These are phyloP conservation scores for Andrena trimmerana DNA, from an alignment of 2,888 invertebrate species.

Conservation along the genomic window DNA sequence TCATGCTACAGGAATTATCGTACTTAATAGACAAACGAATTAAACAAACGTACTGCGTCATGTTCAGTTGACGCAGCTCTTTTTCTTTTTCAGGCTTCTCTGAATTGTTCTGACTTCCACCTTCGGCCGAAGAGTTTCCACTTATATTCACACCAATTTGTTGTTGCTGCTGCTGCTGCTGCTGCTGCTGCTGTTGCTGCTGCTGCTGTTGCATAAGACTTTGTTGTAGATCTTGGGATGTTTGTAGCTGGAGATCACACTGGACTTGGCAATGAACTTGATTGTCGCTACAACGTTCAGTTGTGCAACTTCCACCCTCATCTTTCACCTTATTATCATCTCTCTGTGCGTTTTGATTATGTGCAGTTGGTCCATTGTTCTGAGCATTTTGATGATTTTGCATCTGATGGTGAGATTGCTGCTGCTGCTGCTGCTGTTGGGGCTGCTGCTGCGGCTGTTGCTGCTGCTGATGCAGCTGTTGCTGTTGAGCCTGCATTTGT, in stretches of 20 bases:
- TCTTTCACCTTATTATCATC: slow-evolving; percentile 86
- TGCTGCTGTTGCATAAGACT: slow-evolving; percentile 80
- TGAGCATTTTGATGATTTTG: slow-evolving; percentile 84
- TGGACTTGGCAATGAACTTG: slow-evolving; percentile 85
- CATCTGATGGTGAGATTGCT: slow-evolving; percentile 82
- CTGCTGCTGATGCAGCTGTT: slow-evolving; percentile 86
- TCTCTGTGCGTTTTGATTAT: slow-evolving; percentile 79
- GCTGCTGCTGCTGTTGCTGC: slow-evolving; percentile 72
- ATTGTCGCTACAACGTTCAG: slow-evolving; percentile 82
- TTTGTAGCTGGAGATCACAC: slow-evolving; percentile 85
- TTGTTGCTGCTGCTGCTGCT: slow-evolving; percentile 75
- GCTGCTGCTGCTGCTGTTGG: slow-evolving; percentile 79
- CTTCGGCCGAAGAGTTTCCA: slow-evolving; percentile 76
- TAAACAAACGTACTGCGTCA: slow-evolving; percentile 81
- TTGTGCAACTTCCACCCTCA: slow-evolving; percentile 81
- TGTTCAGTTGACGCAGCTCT: slow-evolving; percentile 82
- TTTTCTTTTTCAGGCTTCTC: slow-evolving; percentile 82
- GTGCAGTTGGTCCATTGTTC: slow-evolving; percentile 83
- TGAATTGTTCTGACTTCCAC: slow-evolving; percentile 76
- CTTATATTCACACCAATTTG: slow-evolving; percentile 80
- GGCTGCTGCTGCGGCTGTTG: slow-evolving; percentile 83
- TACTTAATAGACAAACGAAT: slow-evolving; percentile 13
- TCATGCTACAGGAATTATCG: slow-evolving; percentile 5
- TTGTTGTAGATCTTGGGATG: slow-evolving; percentile 83
- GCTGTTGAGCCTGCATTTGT: slow-evolving; percentile 82